Percentiles rank a stretch among this genome's conserved stretches.
phyloP scores from a whole-genome alignment of 2,888 invertebrate species.

The Apantesis nais region DNA sequence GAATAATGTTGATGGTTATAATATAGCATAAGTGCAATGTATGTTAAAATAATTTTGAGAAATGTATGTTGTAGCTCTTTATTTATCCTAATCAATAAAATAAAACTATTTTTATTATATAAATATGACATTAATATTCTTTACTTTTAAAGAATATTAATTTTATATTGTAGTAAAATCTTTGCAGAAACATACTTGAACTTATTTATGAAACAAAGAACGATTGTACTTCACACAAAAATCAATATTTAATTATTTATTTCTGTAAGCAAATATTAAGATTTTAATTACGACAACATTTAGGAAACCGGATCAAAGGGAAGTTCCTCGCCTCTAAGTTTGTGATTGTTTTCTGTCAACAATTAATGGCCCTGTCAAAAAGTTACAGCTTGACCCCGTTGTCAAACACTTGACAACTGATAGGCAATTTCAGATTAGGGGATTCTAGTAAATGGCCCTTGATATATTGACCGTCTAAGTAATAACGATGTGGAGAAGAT shows the following conservation, averaged over 20 bases:
- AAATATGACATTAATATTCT: no score
- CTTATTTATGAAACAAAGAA: background rate
- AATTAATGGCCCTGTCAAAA: slow-evolving; percentile 42
- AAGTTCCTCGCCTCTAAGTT: slow-evolving; percentile 22
- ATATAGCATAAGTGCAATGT: no score
- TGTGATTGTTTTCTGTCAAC: slow-evolving; percentile 45
- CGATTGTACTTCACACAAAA: background rate
- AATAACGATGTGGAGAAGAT: background rate
- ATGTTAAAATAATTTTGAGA: no score
- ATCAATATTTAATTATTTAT: background rate
- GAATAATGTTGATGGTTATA: no score
- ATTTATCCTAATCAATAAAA: no score
- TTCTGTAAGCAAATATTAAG: background rate
- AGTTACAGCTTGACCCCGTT: slow-evolving; percentile 28
- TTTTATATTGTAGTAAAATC: background rate
- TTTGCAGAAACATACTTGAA: background rate
- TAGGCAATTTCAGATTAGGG: slow-evolving; percentile 14
- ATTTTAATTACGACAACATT: background rate
- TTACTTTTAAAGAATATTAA: background rate
- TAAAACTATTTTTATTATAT: no score
- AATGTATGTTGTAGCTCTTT: no score
- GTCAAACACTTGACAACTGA: slow-evolving; percentile 23
- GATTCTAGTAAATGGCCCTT: background rate
- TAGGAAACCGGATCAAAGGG: slow-evolving; percentile 30
- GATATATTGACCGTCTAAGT: background rate